phyloP scores from a whole-genome alignment of 2,888 invertebrate genomes.

The Agrilus mali region DNA sequence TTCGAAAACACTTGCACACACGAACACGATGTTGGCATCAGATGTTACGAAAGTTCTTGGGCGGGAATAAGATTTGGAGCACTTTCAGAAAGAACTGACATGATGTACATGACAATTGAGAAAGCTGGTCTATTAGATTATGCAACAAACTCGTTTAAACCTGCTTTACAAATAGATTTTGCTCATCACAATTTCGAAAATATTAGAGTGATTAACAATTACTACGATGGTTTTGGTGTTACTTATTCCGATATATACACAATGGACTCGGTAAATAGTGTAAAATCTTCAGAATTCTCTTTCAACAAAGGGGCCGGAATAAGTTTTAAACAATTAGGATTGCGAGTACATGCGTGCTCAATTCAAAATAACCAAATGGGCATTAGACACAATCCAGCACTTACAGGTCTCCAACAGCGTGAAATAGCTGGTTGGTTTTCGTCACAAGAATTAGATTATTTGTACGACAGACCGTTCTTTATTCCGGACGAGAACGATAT shows the following conservation, averaged over 20 bases:
- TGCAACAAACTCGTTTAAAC: constrained; percentile 73
- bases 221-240: constrained; percentile 86
- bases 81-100: constrained; percentile 71
- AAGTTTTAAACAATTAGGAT: constrained; percentile 76
- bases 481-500: constrained; percentile 51
- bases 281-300: constrained; percentile 73
- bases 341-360: constrained; percentile 62
- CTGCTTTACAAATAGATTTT: constrained; percentile 81
- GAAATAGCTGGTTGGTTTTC: constrained; percentile 90
- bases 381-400: constrained; percentile 81
- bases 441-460: constrained; percentile 55
- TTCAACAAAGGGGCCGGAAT: constrained; percentile 82
- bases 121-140: constrained; percentile 91
- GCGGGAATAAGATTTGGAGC: constrained; percentile 86
- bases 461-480: constrained; percentile 54
- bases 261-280: constrained; percentile 66
- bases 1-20: constrained; percentile 84
- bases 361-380: constrained; percentile 84
- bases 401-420: constrained; percentile 71
- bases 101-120: constrained; percentile 81
- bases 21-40: constrained; percentile 76
- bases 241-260: constrained; percentile 90
- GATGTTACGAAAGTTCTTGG: constrained; percentile 88
- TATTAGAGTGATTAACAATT: constrained; percentile 69
- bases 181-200: constrained; percentile 72